These are phyloP conservation scores for Pegea sp. DNA, from an alignment of 23 tunicate genomes.

Conservation along the genomic window DNA sequence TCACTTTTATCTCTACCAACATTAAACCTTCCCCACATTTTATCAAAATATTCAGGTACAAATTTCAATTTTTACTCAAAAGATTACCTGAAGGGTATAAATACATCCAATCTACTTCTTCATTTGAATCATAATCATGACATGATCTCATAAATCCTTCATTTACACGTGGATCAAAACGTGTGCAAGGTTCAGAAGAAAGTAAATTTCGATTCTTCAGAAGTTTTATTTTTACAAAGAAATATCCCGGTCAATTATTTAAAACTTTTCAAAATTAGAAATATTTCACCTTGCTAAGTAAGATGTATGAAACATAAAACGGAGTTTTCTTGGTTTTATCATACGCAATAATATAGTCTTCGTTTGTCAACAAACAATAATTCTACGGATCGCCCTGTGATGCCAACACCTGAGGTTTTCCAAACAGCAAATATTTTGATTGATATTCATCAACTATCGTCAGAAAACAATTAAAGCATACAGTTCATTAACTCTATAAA, in stretches of 20 bases:
- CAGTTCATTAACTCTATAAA: neutral
- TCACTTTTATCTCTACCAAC: too few species aligned
- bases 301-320: conserved; percentile 13
- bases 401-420: conserved; percentile 11
- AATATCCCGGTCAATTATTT: too few species aligned
- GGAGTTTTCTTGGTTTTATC: conserved; percentile 15
- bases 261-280: too few species aligned
- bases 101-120: conserved; percentile 2
- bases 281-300: conserved; percentile 2
- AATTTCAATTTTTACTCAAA: too few species aligned
- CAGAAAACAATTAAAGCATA: neutral
- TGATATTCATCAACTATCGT: conserved; percentile 4
- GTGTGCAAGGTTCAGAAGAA: conserved; percentile 3
- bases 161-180: conserved; percentile 6
- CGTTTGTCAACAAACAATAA: conserved; percentile 26
- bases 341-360: conserved; percentile 31
- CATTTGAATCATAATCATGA: conserved; percentile 5
- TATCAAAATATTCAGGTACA: too few species aligned
- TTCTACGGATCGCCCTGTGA: too few species aligned
- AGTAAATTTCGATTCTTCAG: conserved; percentile 1
- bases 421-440: conserved; percentile 4
- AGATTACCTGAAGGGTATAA: conserved; percentile 23
- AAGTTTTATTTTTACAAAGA: too few species aligned
- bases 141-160: conserved; percentile 1
- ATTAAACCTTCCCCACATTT: too few species aligned